Conservation (phyloP, 2,888 invertebrate species). For the Tachina grossa region DNA sequence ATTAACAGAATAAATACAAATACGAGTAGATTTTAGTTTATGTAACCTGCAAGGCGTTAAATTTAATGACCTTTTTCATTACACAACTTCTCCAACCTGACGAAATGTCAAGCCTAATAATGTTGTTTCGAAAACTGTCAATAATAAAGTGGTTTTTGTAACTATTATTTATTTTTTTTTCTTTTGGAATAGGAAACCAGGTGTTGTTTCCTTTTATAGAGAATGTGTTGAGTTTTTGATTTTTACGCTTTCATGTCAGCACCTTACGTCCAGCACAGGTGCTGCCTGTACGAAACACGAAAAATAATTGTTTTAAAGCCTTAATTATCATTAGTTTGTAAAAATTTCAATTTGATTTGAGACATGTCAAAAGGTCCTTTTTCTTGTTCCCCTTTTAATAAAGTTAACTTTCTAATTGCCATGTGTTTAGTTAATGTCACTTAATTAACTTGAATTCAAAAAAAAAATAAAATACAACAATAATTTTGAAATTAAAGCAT, state of each 20-base stretch:
- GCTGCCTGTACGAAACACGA: constrained; percentile 12
- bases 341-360: constrained; percentile 46
- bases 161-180: constrained; percentile 19
- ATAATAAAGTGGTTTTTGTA: constrained; percentile 41
- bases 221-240: constrained; percentile 53
- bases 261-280: constrained; percentile 61
- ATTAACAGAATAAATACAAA: constrained; percentile 60
- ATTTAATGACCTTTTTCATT: constrained; percentile 69
- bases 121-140: constrained; percentile 67
- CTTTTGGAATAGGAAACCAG: constrained; percentile 19
- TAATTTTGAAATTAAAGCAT: constrained; percentile 28
- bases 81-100: constrained; percentile 2
- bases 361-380: constrained; percentile 51
- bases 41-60: constrained; percentile 60
- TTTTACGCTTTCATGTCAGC: constrained; percentile 70
- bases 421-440: constrained; percentile 55
- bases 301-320: constrained; percentile 45
- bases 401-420: constrained; percentile 65
- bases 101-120: constrained; percentile 57
- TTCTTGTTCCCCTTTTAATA: constrained; percentile 27
- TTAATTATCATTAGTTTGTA: constrained; percentile 63
- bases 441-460: constrained; percentile 60
- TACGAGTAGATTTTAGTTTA: background rate
- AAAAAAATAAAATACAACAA: constrained; percentile 12
- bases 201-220: constrained; percentile 29